Conservation (phyloP, 1,140 invertebrate species). For the Eumeta japonica region DNA sequence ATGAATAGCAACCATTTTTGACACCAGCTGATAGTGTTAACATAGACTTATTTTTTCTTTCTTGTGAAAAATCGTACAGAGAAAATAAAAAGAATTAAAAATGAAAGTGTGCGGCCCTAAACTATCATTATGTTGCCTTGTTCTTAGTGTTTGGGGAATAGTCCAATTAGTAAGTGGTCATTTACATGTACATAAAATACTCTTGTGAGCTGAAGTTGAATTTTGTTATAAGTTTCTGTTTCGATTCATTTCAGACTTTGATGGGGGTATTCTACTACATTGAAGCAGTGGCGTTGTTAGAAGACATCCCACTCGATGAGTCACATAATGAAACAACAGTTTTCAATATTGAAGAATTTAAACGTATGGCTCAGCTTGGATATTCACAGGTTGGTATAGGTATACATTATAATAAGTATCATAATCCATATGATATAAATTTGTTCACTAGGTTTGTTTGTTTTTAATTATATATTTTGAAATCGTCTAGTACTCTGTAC, state of each 20-base stretch:
- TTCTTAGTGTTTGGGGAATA: conserved; percentile 88
- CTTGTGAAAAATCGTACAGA: no score
- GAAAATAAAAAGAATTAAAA: conserved; percentile 39
- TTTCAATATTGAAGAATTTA: no score
- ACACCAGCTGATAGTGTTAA: conserved; percentile 43
- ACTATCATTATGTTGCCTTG: conserved; percentile 84
- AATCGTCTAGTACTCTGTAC: no score
- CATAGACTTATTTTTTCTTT: no score
- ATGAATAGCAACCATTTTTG: conserved; percentile 42
- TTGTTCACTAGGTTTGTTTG: no score
- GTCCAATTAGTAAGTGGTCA: conserved; percentile 76
- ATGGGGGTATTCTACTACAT: conserved; percentile 90
- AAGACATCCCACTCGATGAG: conserved; percentile 75
- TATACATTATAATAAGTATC: no score
- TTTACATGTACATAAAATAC: conserved; percentile 4
- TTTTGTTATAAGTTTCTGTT: background rate
- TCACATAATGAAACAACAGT: no score
- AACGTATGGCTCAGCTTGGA: no score
- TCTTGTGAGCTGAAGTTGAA: background rate
- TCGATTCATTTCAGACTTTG: conserved; percentile 64
- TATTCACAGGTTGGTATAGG: no score
- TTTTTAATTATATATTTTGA: no score
- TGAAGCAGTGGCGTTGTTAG: conserved; percentile 79
- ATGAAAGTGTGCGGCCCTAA: conserved; percentile 76
- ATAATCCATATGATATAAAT: no score